Evolutionary conservation across 2,113 vertebrate genomes (phyloP).

Genomic region (Salvator merianae): DNA sequence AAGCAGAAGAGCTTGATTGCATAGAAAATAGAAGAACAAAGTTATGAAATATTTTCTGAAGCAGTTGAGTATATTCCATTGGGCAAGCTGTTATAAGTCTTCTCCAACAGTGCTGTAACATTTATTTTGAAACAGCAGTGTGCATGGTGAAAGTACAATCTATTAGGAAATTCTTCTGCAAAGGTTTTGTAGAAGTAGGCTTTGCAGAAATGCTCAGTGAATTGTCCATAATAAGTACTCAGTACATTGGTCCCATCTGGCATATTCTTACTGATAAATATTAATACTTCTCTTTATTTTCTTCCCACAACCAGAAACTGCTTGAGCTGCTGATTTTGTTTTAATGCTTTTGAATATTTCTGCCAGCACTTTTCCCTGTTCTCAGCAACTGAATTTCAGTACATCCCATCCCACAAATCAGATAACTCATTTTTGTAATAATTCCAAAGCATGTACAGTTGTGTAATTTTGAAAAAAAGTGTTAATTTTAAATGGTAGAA

Average conservation of each 20-base stretch:
- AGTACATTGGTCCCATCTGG: not conserved
- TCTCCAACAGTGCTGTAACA: not conserved
- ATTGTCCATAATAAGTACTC: not conserved
- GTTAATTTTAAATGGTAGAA: not conserved
- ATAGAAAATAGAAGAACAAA: not conserved
- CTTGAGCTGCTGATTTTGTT: constrained; percentile 3
- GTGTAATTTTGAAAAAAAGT: not conserved
- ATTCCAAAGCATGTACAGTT: not conserved
- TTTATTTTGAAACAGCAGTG: constrained; percentile 23
- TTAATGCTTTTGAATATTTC: constrained; percentile 38
- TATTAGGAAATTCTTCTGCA: not conserved
- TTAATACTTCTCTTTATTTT: not conserved
- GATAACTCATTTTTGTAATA: not conserved
- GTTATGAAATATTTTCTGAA: not conserved
- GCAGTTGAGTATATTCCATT: not conserved
- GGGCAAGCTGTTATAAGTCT: not conserved
- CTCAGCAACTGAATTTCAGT: constrained; percentile 2
- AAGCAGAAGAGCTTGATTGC: not conserved
- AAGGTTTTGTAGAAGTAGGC: not conserved
- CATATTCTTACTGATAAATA: not conserved
- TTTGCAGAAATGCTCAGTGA: not conserved
- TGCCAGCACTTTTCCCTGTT: not conserved
- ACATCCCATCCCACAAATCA: not conserved
- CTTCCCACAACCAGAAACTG: not conserved
- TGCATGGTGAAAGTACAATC: constrained; percentile 29